These are phyloP conservation scores for Mormyrops boulengeri DNA, from an alignment of 2,797 vertebrate species.

Conservation along the genomic window DNA sequence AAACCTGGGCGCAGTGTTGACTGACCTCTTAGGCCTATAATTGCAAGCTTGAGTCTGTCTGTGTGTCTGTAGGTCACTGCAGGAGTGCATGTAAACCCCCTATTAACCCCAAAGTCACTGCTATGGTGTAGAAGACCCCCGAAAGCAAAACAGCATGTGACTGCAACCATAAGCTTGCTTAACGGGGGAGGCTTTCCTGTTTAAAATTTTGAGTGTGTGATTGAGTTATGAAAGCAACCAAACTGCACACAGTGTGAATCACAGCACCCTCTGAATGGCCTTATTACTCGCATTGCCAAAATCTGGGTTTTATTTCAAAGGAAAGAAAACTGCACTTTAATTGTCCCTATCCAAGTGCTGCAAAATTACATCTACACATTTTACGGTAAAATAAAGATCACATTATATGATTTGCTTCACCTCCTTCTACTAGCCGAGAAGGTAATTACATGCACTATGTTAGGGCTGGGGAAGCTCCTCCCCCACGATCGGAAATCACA, in stretches of 20 bases:
- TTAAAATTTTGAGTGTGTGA: conserved; percentile 10
- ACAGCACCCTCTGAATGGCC: conserved; percentile 45
- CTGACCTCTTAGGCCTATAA: neutral
- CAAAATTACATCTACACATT: conserved; percentile 53
- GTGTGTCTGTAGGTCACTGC: neutral
- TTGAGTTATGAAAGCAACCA: neutral
- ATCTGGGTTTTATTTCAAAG: conserved; percentile 61
- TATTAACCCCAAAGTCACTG: neutral
- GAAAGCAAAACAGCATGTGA: neutral
- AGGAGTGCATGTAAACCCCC: neutral
- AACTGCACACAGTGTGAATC: neutral
- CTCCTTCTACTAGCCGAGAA: conserved; percentile 28
- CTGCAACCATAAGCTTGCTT: neutral
- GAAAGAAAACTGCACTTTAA: conserved; percentile 60
- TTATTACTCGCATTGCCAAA: conserved; percentile 50
- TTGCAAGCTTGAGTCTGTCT: neutral
- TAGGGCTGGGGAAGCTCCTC: conserved; percentile 36
- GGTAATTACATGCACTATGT: conserved; percentile 23
- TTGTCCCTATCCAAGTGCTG: conserved; percentile 59
- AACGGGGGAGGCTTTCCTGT: neutral
- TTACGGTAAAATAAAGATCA: conserved; percentile 43
- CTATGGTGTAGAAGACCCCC: neutral
- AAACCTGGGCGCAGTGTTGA: neutral
- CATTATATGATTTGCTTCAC: conserved; percentile 41
- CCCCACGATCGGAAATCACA: conserved; percentile 58